Evolutionary conservation across 92 coral and sea anemone genomes (phyloP).

Genomic region (Parazoanthus swiftii): DNA sequence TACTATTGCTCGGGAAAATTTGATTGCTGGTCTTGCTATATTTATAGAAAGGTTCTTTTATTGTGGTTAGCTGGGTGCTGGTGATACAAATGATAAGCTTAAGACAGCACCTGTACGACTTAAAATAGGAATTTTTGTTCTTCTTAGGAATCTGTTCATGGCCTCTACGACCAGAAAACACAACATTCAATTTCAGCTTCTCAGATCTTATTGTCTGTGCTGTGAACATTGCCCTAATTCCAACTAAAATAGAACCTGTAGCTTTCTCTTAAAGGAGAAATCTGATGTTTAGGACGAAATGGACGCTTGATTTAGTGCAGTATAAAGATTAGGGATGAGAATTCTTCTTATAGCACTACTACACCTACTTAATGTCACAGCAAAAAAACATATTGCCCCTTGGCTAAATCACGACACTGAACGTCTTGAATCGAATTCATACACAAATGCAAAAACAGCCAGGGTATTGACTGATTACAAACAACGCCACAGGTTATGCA

Average conservation of each 20-base stretch:
- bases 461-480: background rate
- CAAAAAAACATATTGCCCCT: background rate
- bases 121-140: background rate
- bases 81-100: background rate
- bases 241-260: too few species aligned
- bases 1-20: too few species aligned
- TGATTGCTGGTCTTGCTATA: too few species aligned
- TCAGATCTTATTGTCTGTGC: background rate
- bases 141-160: background rate
- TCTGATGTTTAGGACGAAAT: background rate
- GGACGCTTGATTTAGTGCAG: background rate
- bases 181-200: background rate
- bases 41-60: too few species aligned
- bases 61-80: background rate
- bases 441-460: background rate
- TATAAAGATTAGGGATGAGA: background rate
- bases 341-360: too few species aligned
- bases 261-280: background rate
- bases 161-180: background rate
- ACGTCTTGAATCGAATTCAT: background rate
- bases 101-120: background rate
- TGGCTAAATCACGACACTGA: background rate
- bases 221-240: too few species aligned
- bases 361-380: too few species aligned
- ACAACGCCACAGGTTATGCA: slow-evolving; percentile 1